Evolutionary conservation across 2,888 invertebrate species (phyloP).

Genomic region (Aphrophora alni): DNA sequence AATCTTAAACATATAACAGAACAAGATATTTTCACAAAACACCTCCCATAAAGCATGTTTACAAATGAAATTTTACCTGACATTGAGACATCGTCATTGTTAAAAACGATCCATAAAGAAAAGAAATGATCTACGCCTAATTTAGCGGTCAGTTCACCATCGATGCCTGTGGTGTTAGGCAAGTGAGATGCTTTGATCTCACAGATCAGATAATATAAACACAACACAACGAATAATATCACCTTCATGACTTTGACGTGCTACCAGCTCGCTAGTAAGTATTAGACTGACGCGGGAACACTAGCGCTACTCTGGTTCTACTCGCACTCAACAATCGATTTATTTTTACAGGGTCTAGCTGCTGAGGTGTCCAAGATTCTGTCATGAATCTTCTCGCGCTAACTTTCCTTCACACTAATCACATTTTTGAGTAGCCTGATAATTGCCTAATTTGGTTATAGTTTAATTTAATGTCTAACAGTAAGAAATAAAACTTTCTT

Average conservation of each 20-base stretch:
- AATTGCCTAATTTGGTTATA: no score
- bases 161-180: constrained; percentile 61
- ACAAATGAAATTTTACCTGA: constrained; percentile 42
- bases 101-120: constrained; percentile 62
- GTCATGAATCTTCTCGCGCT: not conserved
- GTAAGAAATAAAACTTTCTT: no score
- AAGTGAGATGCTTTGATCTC: constrained; percentile 50
- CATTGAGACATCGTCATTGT: constrained; percentile 57
- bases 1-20: no score
- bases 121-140: constrained; percentile 62
- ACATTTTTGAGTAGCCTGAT: no score
- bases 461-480: no score
- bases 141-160: constrained; percentile 60
- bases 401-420: not conserved
- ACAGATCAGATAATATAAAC: not conserved
- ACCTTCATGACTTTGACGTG: not conserved
- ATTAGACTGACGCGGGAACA: not conserved
- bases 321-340: not conserved
- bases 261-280: not conserved
- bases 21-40: no score
- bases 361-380: not conserved
- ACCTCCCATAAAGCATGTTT: no score
- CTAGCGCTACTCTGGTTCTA: not conserved
- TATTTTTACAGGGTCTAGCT: not conserved
- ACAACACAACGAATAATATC: not conserved